Evolutionary conservation across 2,113 vertebrate genomes (phyloP), one percentile per base, ranked within the genome.

Genomic region (Scartelaos histophorus): DNA sequence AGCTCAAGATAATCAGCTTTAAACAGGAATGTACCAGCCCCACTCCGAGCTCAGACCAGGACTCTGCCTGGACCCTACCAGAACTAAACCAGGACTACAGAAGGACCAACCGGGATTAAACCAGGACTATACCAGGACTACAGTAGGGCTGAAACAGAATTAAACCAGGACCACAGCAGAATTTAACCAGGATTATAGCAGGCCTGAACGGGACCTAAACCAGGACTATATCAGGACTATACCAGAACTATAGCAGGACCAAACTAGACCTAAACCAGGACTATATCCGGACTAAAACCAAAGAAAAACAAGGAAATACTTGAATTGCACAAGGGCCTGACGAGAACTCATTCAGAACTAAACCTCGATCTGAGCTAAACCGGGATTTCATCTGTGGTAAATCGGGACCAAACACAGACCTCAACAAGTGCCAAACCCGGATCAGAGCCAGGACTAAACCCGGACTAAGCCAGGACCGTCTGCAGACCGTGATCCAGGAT

Each of bases 1-100:
- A 57, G 80, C 75, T 21, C 62, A 3, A 29, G 68, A 66, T 92
- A 90, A 91, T 92, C 90, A 88, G 77, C 80, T 64, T 64, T 64
- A 16, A 38, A 16, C 61, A 64, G 61, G 61, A 64, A 64, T 64
- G 61, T 35, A 11, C 34, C 10, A 34, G 7, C 12, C 19, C n/a
- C 16, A 64, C 17, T n/a, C 12, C 11, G 61, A 43, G 61, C 61
- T 29, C 24, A 61, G 15, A 16, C 24, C 58, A 34, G 25, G 24
- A 61, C 58, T 61, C 1, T 11, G 6, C 3, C 58, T 21, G 34
- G 61, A 38, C 61, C 34, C 11, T 2, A 38, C 29, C 61, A 64
- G 24, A 9, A 25, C 57, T 15, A 60, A 21, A 57, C 21, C 54
- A 57, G 54, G 15, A 62, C 60, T 24, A 57, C 1, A 57, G n/a